Evolutionary conservation across 2,113 vertebrate species (phyloP), one percentile per base, ranked within the genome.

Genomic region (Tyto alba): DNA sequence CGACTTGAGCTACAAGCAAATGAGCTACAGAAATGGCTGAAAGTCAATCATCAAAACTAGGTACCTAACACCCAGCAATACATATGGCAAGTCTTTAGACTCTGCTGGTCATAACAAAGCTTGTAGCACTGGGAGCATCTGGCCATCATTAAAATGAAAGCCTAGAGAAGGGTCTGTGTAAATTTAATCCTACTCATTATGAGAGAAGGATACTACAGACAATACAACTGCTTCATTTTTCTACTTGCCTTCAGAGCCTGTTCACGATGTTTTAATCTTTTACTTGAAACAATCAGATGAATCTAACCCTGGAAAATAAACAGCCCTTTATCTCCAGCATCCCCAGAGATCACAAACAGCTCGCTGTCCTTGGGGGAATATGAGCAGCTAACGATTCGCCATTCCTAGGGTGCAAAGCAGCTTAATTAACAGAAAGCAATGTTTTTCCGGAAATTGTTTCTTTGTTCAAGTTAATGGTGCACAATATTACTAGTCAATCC

Each of bases 401-500:
- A 13, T 29, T 97, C 94, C 95, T 26, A 62, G 91, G 88, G 85
- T 83, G 90, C 26, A 5, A 52, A 93, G 85, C 76, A 45, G 68
- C 89, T 96, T 97, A 57, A 98, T 97, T 97, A 98, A 92, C 96
- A 92, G 94, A 96, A 89, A 26, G 22, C 88, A 73, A 9, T 73
- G 85, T 53, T 97, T 95, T 81, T 38, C 48, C 79, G 89, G 53
- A 53, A 69, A 25, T 8, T 19, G 10, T 60, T 93, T 91, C 89
- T 94, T 69, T 73, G 80, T 60, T 93, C 45, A 10, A 85, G 85
- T 91, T 97, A 94, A 97, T 77, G 96, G 86, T 34, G 94, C 88
- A 60, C 74, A 22, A 0, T 30, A 38, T 22, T 11, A 45, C 11
- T 17, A 75, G 81, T 19, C 4, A 19, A 45, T 55, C 55, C 68